Evolutionary conservation across 2,888 invertebrate genomes (phyloP).

Genomic region (Hylaea fasciaria): DNA sequence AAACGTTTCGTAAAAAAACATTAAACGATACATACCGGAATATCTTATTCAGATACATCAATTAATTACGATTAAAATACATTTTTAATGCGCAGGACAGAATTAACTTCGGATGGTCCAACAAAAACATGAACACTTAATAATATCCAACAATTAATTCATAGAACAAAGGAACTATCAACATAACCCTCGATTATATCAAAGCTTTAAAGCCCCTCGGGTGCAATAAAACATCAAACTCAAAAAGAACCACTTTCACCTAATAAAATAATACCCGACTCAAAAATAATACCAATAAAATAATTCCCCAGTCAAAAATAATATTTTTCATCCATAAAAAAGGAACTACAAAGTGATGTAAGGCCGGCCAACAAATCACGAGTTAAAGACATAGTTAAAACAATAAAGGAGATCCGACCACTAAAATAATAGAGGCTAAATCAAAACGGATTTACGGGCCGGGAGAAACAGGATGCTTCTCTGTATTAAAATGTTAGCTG

Average conservation of each 20-base stretch:
- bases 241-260: conserved; percentile 16
- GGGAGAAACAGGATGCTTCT: conserved; percentile 53
- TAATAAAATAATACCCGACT: conserved; percentile 25
- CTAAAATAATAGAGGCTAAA: conserved; percentile 69
- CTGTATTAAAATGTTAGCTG: conserved; percentile 64
- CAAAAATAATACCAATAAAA: conserved; percentile 27
- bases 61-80: conserved; percentile 1
- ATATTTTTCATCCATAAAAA: conserved; percentile 32
- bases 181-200: conserved; percentile 11
- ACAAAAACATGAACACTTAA: not conserved
- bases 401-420: conserved; percentile 57
- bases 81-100: not conserved
- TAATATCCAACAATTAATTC: conserved; percentile 7
- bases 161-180: conserved; percentile 25
- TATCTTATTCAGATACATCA: not conserved
- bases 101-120: not conserved
- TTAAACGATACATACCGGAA: not conserved
- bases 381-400: conserved; percentile 71
- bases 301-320: conserved; percentile 26
- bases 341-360: conserved; percentile 29
- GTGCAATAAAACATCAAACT: conserved; percentile 24
- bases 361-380: conserved; percentile 49
- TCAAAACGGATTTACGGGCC: conserved; percentile 61
- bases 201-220: conserved; percentile 16
- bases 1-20: not conserved